Evolutionary conservation across 2,888 invertebrate species (phyloP).

Genomic region (Leptinotarsa peninsularis): DNA sequence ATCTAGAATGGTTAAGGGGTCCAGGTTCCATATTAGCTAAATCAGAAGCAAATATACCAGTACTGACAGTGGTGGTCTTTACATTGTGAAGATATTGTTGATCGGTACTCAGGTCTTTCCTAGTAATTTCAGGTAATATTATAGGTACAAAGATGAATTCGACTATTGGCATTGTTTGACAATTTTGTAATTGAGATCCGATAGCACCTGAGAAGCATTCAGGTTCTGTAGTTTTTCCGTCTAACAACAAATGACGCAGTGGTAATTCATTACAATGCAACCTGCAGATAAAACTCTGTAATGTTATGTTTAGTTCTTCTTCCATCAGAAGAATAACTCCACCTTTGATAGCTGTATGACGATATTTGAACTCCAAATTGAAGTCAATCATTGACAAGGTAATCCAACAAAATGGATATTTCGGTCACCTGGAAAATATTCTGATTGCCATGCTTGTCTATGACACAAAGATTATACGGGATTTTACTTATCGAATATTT

Average conservation of each 20-base stretch:
- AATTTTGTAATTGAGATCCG: neutral
- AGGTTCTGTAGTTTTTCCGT: slow-evolving; percentile 4
- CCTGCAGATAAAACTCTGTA: slow-evolving; percentile 14
- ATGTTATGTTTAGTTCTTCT: neutral
- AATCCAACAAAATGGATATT: too few species aligned
- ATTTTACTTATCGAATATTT: too few species aligned
- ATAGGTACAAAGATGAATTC: neutral
- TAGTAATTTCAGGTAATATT: neutral
- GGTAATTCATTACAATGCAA: slow-evolving; percentile 10
- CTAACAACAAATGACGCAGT: slow-evolving; percentile 5
- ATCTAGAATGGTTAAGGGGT: slow-evolving; percentile 40
- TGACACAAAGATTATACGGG: too few species aligned
- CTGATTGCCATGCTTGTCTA: too few species aligned
- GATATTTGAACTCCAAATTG: too few species aligned
- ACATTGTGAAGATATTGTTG: slow-evolving; percentile 21
- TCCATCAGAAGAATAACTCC: slow-evolving; percentile 9
- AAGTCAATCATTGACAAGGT: too few species aligned
- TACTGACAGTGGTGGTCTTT: neutral
- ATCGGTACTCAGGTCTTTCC: slow-evolving; percentile 11
- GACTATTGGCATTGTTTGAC: neutral
- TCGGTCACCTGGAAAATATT: too few species aligned
- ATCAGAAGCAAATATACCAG: neutral
- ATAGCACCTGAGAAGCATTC: neutral
- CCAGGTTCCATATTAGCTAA: slow-evolving; percentile 26
- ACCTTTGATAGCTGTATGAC: neutral